A percentile compares a stretch with the other conserved stretches of the same genome.
Evolutionary conservation across 2,113 vertebrate genomes (phyloP).

Genomic region (Psilopogon haemacephalus): DNA sequence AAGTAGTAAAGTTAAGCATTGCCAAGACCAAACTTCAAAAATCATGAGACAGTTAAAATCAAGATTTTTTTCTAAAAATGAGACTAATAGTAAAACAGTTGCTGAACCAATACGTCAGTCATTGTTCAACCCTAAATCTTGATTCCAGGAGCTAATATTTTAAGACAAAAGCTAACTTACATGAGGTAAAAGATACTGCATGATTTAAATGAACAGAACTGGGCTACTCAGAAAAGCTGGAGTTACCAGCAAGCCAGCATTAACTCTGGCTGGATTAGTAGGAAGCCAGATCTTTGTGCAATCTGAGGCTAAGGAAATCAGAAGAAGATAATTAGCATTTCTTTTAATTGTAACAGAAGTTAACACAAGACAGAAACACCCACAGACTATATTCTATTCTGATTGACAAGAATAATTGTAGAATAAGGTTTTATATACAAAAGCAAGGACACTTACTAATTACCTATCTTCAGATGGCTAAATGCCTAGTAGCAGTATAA

Average conservation of each 20-base stretch:
- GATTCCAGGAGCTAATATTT: neutral
- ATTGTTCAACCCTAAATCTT: neutral
- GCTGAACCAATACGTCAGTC: neutral
- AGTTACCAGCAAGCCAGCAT: neutral
- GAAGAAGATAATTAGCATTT: neutral
- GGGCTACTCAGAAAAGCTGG: neutral
- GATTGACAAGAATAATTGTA: neutral
- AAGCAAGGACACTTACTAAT: neutral
- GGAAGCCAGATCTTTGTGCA: neutral
- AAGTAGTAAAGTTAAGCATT: neutral
- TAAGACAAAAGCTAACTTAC: neutral
- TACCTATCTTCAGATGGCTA: neutral
- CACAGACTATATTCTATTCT: neutral
- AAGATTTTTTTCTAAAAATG: neutral
- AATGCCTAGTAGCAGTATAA: neutral
- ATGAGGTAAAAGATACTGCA: rapidly evolving
- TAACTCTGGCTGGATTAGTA: neutral
- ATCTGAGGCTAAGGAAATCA: neutral
- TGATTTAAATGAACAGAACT: neutral
- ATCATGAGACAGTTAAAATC: neutral
- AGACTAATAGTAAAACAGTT: neutral
- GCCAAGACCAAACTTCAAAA: neutral
- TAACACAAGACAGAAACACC: neutral
- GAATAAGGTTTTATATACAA: neutral
- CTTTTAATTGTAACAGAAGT: neutral